These are phyloP conservation scores for Mormyrus lacerda DNA, from an alignment of 2,113 vertebrate genomes.

Conservation along the genomic window DNA sequence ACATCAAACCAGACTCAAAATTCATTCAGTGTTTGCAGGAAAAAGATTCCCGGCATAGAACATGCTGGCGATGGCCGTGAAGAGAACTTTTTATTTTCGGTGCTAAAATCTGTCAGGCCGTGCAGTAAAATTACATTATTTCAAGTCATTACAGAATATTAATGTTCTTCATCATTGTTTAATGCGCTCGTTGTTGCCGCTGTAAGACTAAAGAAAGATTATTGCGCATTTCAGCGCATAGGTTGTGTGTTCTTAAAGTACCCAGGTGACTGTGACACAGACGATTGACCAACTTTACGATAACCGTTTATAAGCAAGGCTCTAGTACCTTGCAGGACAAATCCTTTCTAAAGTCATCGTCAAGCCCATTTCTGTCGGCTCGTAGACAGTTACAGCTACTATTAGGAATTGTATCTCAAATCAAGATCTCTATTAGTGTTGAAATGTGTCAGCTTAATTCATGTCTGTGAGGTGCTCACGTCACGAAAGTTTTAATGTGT, in stretches of 20 bases:
- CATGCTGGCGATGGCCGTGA: background rate
- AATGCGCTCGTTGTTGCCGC: background rate
- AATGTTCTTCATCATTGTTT: background rate
- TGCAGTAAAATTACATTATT: background rate
- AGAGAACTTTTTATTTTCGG: background rate
- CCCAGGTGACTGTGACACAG: background rate
- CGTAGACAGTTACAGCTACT: slow-evolving; percentile 10
- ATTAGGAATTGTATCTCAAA: slow-evolving; percentile 13
- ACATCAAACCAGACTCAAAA: slow-evolving; percentile 1
- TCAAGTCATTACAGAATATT: background rate
- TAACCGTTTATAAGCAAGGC: background rate
- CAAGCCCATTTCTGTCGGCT: background rate
- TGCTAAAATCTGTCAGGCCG: background rate
- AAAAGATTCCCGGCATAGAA: background rate
- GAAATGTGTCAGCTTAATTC: slow-evolving; percentile 27
- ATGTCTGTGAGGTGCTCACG: background rate
- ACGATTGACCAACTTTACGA: background rate
- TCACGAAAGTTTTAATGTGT: slow-evolving; percentile 20
- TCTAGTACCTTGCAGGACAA: background rate
- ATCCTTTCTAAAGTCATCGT: background rate
- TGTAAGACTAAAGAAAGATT: background rate
- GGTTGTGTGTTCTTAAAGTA: background rate
- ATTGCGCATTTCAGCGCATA: background rate
- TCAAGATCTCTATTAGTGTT: slow-evolving; percentile 23
- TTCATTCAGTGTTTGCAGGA: slow-evolving; percentile 11